A percentile compares a stretch with the other conserved stretches of the same genome.
phyloP scores from a whole-genome alignment of 1,140 invertebrate species.

The Habropoda laboriosa region DNA sequence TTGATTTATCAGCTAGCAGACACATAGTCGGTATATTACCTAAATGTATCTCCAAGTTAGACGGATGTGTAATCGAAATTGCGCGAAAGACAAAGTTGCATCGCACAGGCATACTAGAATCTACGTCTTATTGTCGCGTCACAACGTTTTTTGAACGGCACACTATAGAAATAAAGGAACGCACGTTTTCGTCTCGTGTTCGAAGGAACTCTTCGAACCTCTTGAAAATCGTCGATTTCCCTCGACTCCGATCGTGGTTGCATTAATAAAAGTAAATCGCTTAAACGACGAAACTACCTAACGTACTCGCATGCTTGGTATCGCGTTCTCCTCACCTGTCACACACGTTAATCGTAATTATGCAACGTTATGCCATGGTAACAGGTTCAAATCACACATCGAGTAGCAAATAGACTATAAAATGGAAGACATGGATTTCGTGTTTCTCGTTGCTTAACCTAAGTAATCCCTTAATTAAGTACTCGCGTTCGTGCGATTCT shows the following conservation, averaged over 20 bases:
- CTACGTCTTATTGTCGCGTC: conserved; percentile 77
- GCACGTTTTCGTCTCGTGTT: background rate
- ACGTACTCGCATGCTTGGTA: conserved; percentile 20
- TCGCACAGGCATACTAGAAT: conserved; percentile 63
- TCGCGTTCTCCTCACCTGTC: background rate
- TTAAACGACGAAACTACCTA: conserved; percentile 42
- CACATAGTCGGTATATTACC: no score
- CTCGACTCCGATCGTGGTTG: conserved; percentile 14
- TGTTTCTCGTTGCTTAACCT: conserved; percentile 45
- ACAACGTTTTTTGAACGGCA: conserved; percentile 71
- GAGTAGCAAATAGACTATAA: conserved; percentile 42
- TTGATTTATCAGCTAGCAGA: no score
- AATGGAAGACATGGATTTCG: conserved; percentile 80
- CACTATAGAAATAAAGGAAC: conserved; percentile 51
- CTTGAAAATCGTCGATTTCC: background rate
- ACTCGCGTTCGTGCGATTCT: background rate
- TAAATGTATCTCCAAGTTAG: background rate
- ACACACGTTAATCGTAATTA: no score
- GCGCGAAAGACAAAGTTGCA: conserved; percentile 42
- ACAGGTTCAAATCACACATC: background rate
- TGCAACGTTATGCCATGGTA: no score
- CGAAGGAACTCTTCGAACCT: background rate
- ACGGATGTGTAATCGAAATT: conserved; percentile 19
- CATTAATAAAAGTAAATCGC: conserved; percentile 24
- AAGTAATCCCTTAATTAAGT: background rate